phyloP scores from a whole-genome alignment of 1,140 invertebrate species.

The Xylocopa sonorina region DNA sequence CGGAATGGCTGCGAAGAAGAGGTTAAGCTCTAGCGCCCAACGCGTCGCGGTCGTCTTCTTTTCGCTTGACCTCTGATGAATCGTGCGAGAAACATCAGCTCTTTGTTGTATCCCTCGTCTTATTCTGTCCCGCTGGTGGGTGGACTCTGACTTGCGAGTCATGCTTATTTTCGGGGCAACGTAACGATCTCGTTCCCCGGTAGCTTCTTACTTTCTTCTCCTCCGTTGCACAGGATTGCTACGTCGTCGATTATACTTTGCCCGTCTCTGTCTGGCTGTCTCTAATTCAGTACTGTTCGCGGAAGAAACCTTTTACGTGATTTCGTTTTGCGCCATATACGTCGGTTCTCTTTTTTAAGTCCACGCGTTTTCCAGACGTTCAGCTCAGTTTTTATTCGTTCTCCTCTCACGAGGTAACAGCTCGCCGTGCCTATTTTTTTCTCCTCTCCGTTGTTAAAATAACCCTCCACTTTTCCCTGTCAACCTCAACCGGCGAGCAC shows the following conservation, averaged over 20 bases:
- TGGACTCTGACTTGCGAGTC: background rate
- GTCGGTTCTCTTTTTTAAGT: too few species aligned
- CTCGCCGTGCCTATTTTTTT: too few species aligned
- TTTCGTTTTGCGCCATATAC: too few species aligned
- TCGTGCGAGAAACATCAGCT: constrained; percentile 42
- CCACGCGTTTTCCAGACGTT: too few species aligned
- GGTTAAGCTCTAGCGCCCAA: constrained; percentile 42
- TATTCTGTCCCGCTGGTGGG: background rate
- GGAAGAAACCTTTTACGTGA: too few species aligned
- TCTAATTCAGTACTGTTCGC: background rate
- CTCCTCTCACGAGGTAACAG: too few species aligned
- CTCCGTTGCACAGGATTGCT: background rate
- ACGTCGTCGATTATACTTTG: background rate
- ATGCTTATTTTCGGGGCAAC: constrained; percentile 4
- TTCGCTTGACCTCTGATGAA: constrained; percentile 61
- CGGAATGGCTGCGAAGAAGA: constrained; percentile 56
- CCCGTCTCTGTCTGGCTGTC: background rate
- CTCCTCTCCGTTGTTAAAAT: too few species aligned
- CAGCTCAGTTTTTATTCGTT: too few species aligned
- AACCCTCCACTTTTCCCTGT: too few species aligned
- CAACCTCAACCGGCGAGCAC: too few species aligned
- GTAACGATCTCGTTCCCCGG: background rate
- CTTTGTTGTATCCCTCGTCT: constrained; percentile 42
- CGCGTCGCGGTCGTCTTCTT: constrained; percentile 32
- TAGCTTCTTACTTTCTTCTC: too few species aligned